phyloP scores from a whole-genome alignment of 2,113 vertebrate genomes.

The Pachyramphus minor region DNA sequence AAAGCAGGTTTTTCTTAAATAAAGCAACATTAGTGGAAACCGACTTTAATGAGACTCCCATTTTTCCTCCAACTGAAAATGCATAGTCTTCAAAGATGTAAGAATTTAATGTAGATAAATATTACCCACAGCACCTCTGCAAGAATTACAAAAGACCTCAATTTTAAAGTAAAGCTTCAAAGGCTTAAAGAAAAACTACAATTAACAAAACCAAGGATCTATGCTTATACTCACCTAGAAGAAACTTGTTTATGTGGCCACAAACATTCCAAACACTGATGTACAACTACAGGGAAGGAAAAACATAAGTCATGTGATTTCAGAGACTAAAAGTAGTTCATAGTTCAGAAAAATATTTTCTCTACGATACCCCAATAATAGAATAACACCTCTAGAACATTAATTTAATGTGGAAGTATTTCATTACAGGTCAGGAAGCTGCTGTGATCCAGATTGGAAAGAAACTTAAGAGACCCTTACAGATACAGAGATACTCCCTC shows the following conservation, averaged over 20 bases:
- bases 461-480: neutral
- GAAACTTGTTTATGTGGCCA: neutral
- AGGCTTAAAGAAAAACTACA: neutral
- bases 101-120: neutral
- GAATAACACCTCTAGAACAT: neutral
- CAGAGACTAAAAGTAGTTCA: neutral
- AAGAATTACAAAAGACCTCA: neutral
- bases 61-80: neutral
- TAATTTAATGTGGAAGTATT: neutral
- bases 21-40: neutral
- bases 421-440: neutral
- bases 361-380: neutral
- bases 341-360: neutral
- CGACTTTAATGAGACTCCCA: neutral
- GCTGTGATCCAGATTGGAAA: neutral
- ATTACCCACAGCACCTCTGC: neutral
- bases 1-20: neutral
- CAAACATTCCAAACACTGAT: neutral
- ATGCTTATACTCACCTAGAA: slow-evolving; percentile 41
- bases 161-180: neutral
- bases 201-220: neutral
- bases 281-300: neutral
- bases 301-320: neutral
- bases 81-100: neutral
- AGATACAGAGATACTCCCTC: neutral